These are phyloP conservation scores for Propithecus perrieri DNA, from an alignment of 2,797 vertebrate genomes.

Conservation along the genomic window DNA sequence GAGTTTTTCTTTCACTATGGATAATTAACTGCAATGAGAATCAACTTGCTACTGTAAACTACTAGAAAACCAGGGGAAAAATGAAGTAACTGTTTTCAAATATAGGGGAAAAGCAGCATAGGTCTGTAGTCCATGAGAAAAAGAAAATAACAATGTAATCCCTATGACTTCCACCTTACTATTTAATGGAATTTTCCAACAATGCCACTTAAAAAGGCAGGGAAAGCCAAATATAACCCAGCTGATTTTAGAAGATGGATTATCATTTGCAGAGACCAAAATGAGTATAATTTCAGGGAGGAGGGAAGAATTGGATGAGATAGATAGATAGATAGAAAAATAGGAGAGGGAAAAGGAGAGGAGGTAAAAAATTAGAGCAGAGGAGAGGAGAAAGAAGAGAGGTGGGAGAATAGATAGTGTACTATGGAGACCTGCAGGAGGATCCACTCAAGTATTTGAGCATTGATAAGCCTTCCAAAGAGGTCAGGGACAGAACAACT, in stretches of 20 bases:
- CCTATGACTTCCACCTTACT: neutral
- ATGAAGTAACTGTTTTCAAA: neutral
- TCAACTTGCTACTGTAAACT: neutral
- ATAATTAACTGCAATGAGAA: neutral
- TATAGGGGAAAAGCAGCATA: neutral
- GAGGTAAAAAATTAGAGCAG: neutral
- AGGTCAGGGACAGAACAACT: neutral
- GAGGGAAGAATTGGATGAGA: neutral
- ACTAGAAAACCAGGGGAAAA: neutral
- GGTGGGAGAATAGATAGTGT: too few relatives aligned
- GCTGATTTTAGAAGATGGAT: neutral
- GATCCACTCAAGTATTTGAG: neutral
- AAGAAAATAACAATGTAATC: neutral
- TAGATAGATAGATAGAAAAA: too few relatives aligned
- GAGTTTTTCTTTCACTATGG: neutral
- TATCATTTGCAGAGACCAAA: neutral
- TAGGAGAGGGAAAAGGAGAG: too few relatives aligned
- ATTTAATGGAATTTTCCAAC: neutral
- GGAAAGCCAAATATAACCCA: neutral
- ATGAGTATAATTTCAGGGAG: neutral
- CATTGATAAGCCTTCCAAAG: neutral
- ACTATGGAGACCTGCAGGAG: neutral
- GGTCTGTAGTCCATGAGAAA: neutral
- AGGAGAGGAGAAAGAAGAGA: neutral
- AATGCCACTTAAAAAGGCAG: neutral